phyloP scores from a whole-genome alignment of 2,113 vertebrate genomes.

The Petroica traversi region DNA sequence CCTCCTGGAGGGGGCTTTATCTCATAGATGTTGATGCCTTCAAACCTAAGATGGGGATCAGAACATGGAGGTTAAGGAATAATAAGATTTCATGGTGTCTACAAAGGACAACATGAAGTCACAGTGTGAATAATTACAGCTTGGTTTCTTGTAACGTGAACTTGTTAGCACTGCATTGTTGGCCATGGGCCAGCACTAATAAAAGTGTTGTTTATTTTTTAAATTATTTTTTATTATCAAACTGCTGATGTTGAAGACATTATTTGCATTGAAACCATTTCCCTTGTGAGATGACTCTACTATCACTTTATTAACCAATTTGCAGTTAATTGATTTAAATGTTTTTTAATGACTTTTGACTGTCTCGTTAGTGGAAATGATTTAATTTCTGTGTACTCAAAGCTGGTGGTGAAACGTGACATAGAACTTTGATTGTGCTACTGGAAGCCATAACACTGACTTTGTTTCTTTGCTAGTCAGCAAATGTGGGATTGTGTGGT shows the following conservation, averaged over 20 bases:
- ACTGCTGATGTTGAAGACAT: neutral
- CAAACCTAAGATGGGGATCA: neutral
- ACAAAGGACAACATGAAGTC: neutral
- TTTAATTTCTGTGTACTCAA: neutral
- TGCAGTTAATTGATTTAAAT: neutral
- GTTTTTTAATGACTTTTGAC: neutral
- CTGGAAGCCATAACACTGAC: neutral
- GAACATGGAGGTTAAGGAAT: neutral
- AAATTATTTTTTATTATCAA: neutral
- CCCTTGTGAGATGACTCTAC: neutral
- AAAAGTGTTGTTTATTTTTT: neutral
- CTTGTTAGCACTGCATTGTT: neutral
- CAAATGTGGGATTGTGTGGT: neutral
- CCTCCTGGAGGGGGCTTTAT: neutral
- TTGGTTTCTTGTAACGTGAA: neutral
- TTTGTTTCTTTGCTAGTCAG: neutral
- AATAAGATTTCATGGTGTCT: neutral
- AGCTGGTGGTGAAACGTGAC: neutral
- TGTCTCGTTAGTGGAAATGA: neutral
- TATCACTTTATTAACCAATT: neutral
- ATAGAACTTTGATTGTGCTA: neutral
- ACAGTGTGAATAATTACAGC: neutral
- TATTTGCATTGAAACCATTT: neutral
- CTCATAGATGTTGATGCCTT: accelerated
- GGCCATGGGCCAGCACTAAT: neutral